Evolutionary conservation across 2,797 vertebrate species (phyloP), one percentile per base, ranked within the genome.

Genomic region (Helostoma temminkii): DNA sequence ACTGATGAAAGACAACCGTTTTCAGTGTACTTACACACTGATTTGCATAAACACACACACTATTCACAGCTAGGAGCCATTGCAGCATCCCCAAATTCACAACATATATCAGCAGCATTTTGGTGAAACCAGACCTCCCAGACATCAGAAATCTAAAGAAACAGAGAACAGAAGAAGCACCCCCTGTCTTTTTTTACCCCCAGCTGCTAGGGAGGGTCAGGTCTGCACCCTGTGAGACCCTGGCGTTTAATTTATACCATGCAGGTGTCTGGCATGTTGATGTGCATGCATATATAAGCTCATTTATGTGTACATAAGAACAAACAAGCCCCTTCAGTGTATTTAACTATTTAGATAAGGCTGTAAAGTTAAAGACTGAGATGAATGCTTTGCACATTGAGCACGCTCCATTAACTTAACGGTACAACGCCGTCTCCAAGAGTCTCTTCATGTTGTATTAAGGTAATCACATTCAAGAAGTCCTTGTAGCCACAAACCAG

Each of bases 211-310:
- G 62, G 69, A 79, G 65, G 67, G 80, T 53, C 68, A 71, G 61
- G 52, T 66, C 69, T 53, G 52, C 81, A 73, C 74, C 57, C 63
- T 50, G 60, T 16, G 32, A 66, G 64, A 64, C 42, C 62, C 55
- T 22, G 22, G 36, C 14, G n/a, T 47, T 76, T 91, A 88, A 92
- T 93, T 92, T 91, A 93, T 82, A 80, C 76, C 69, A 82, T 82
- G 85, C 91, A 92, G 91, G 91, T 91, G 91, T 87, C 79, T 70
- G 70, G 55, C 76, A 76, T 81, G 82, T 81, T 74, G 75, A 59
- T 72, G 76, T 81, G 72, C 64, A 72, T 57, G 63, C 63, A 79
- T 69, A 74, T 65, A 59, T 66, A 66, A 67, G 57, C 67, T 53
- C 21, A 55, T 42, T 72, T 80, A 78, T 47, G 64, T 86, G 84